These are phyloP conservation scores for Anastrepha obliqua DNA, from an alignment of 1,140 invertebrate genomes.

Conservation along the genomic window DNA sequence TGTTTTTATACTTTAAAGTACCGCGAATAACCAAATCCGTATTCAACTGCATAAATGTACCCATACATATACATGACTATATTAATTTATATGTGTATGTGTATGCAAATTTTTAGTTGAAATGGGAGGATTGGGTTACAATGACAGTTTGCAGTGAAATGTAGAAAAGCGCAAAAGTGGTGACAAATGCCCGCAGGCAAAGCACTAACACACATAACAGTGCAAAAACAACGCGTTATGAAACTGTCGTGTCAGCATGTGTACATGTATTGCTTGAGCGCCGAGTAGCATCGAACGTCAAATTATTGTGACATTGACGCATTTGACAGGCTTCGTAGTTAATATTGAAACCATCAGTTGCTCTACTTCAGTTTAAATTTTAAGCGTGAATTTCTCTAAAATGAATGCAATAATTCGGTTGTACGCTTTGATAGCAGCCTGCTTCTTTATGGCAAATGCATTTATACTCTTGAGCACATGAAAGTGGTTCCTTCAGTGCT, in stretches of 20 bases:
- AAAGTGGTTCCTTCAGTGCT: too few relatives aligned
- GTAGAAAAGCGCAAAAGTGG: background rate
- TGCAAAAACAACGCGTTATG: slow-evolving; percentile 4
- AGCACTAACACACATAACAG: background rate
- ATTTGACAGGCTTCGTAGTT: slow-evolving; percentile 1
- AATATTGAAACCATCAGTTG: slow-evolving; percentile 17
- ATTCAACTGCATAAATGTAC: too few relatives aligned
- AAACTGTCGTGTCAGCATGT: background rate
- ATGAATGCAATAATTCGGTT: too few relatives aligned
- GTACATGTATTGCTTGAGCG: background rate
- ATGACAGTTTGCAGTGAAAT: background rate
- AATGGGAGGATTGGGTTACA: background rate
- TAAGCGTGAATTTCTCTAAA: too few relatives aligned
- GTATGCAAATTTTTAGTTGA: background rate
- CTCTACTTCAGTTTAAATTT: background rate
- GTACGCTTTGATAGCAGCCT: too few relatives aligned
- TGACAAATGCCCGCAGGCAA: background rate
- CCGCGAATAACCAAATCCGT: too few relatives aligned
- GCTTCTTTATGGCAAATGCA: too few relatives aligned
- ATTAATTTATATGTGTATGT: background rate
- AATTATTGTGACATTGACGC: slow-evolving; percentile 28
- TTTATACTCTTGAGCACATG: too few relatives aligned
- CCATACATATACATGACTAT: background rate
- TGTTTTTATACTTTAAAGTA: too few relatives aligned
- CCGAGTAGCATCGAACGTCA: background rate